Base-by-base conservation (phyloP, 2,113 vertebrate genomes). In the Verasper variegatus region DNA sequence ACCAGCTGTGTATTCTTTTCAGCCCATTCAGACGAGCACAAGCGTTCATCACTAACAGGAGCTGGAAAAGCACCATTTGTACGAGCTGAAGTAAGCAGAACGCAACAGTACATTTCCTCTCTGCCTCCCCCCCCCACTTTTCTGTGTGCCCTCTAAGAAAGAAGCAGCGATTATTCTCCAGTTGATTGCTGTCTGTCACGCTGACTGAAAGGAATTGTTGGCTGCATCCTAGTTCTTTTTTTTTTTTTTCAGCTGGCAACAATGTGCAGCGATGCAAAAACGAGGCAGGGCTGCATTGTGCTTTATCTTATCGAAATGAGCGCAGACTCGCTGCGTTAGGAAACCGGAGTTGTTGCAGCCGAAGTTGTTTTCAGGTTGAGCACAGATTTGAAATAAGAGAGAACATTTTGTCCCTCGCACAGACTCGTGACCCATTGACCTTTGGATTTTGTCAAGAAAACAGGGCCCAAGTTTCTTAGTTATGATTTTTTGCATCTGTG, bases 151-250 rank as follows among this genome's bases (percentile, higher is more conserved):
- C 51, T 40, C 8, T 5, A 14, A 67, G 47, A 56, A 79, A 76
- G 58, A 70, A 59, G 40, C 17, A 21, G 47, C 3, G 27, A 84
- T 81, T 88, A 80, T 76, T 83, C 59, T 82, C 61, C 23, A 37
- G 81, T 81, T 82, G 81, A 85, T 78, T 74, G 65, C 72, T 24
- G 66, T 83, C 74, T 84, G 69, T 89, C 78, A 66, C 31, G 26
- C 31, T 55, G 82, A 79, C 82, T 76, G 81, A 85, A 79, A 73
- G 56, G 13, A 75, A 87, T 5, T 64, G 56, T 74, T 74, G 24
- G 72, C 76, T 72, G 68, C 69, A 40, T 76, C 76, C 35, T 55
- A 1, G 27, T 74, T 62, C 57, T 40, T 51, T 59, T 23, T 58
- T 27, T 61, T 40, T 55, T 59, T 26, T 58, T 49, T 52, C 59